Percentiles rank a stretch among this genome's conserved stretches.
phyloP scores from a whole-genome alignment of 2,888 invertebrate species.

The Eupithecia insigniata region DNA sequence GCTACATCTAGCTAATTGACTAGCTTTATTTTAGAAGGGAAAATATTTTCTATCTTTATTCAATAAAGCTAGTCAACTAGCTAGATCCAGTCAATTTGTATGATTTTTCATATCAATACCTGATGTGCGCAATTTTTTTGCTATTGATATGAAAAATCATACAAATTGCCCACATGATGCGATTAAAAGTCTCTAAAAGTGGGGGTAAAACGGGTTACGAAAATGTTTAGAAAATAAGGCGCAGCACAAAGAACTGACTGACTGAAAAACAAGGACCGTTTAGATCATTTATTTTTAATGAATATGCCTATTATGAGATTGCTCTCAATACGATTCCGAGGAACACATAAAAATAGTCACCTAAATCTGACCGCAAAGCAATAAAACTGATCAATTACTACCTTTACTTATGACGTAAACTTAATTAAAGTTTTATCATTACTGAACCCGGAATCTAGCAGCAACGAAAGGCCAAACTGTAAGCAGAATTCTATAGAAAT shows the following conservation, averaged over 20 bases:
- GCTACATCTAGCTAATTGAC: too few relatives aligned
- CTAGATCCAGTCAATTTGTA: too few relatives aligned
- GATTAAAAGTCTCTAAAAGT: too few relatives aligned
- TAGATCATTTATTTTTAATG: neutral
- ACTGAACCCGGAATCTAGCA: slow-evolving; percentile 40
- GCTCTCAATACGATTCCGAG: slow-evolving; percentile 2
- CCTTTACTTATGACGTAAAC: slow-evolving; percentile 40
- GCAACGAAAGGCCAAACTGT: slow-evolving; percentile 33
- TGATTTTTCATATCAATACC: too few relatives aligned
- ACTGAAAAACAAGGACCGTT: neutral
- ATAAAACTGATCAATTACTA: slow-evolving; percentile 43
- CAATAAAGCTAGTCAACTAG: too few relatives aligned
- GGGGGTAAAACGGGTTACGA: too few relatives aligned
- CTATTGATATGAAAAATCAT: too few relatives aligned
- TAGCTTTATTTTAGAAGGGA: neutral
- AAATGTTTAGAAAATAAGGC: neutral
- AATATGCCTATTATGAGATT: neutral
- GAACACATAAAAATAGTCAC: slow-evolving; percentile 18
- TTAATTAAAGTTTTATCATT: slow-evolving; percentile 38
- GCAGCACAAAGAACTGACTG: neutral
- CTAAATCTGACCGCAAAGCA: slow-evolving; percentile 28
- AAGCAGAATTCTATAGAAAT: slow-evolving; percentile 33
- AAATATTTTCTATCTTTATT: too few relatives aligned
- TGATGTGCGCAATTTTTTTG: too few relatives aligned
- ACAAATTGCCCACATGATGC: too few relatives aligned